Evolutionary conservation across 2,797 vertebrate genomes (phyloP), one percentile per base, ranked within the genome.

Genomic region (Premnoplex brunnescens): DNA sequence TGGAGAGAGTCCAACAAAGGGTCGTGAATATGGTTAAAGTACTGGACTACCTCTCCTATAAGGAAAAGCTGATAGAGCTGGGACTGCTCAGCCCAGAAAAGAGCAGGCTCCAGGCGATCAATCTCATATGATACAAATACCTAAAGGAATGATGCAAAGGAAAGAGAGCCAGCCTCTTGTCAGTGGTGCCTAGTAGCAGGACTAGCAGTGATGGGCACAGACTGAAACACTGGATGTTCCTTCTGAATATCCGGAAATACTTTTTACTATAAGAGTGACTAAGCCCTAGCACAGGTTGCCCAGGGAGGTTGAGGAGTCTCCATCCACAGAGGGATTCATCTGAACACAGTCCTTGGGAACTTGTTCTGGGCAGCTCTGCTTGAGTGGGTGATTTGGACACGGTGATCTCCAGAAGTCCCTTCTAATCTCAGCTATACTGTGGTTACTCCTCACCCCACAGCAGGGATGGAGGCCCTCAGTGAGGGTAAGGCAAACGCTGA

Each of bases 311-410:
- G 18, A n/a, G 43, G 32, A 64, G 20, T 27, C 48, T 88, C 19
- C 48, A 6, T 58, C 12, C 16, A 7, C 27, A 14, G 39, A 73
- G 30, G 23, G 26, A 34, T 1, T 68, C 7, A 23, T 52, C 23
- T 30, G 21, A 44, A 49, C 10, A 15, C 0, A 0, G 43, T 51
- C 30, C 14, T 44, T 22, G 9, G 13, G 21, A 85, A 22, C 14
- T 28, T 58, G 23, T 17, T 85, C 51, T 66, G 59, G 20, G n/a
- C 28, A 55, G 34, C 12, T 13, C 46, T 62, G 28, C 26, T 55
- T 83, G 9, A 73, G 41, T n/a, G 12, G 41, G 10, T 27, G 8
- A 23, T 49, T 62, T 59, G 51, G 48, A 46, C 54, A 64, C 41
- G 19, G 22, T 46, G 20, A 37, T 23, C 14, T 44, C 46, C 52